A percentile compares a stretch with the other conserved stretches of the same genome.
These are phyloP conservation scores for Oxyura jamaicensis DNA, from an alignment of 2,113 vertebrate genomes.

Conservation along the genomic window DNA sequence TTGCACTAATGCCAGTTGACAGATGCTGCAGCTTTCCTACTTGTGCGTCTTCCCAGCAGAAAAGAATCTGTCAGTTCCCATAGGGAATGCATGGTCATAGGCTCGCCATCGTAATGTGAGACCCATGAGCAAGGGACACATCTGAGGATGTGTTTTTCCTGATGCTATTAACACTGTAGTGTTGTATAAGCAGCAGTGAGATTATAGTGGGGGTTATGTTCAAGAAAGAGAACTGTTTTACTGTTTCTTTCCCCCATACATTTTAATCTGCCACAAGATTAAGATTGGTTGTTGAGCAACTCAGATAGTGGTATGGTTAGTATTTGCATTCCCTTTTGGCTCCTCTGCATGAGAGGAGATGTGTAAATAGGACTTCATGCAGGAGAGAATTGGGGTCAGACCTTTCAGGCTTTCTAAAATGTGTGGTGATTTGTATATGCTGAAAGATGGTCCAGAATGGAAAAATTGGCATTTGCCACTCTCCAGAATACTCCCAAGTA, in stretches of 20 bases:
- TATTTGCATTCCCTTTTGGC: conserved; percentile 21
- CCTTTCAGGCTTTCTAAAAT: neutral
- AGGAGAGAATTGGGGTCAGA: neutral
- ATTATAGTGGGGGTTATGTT: neutral
- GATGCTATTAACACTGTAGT: neutral
- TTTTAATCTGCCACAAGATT: neutral
- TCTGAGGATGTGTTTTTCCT: neutral
- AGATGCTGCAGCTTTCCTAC: neutral
- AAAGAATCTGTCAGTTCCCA: neutral
- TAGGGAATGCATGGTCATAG: neutral
- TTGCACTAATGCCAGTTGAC: neutral
- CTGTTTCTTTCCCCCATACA: neutral
- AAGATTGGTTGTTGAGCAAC: neutral
- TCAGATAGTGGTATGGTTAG: neutral
- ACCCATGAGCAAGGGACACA: neutral
- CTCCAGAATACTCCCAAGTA: neutral
- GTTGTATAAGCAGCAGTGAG: neutral
- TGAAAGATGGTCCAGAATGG: neutral
- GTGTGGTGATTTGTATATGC: neutral
- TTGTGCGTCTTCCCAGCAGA: neutral
- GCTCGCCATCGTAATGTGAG: neutral
- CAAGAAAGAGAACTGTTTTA: neutral
- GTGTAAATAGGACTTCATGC: neutral
- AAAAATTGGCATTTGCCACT: neutral
- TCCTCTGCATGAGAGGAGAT: neutral